Percentiles rank a stretch among this genome's conserved stretches.
phyloP scores from a whole-genome alignment of 1,140 invertebrate species.

The Drosophila cardini region DNA sequence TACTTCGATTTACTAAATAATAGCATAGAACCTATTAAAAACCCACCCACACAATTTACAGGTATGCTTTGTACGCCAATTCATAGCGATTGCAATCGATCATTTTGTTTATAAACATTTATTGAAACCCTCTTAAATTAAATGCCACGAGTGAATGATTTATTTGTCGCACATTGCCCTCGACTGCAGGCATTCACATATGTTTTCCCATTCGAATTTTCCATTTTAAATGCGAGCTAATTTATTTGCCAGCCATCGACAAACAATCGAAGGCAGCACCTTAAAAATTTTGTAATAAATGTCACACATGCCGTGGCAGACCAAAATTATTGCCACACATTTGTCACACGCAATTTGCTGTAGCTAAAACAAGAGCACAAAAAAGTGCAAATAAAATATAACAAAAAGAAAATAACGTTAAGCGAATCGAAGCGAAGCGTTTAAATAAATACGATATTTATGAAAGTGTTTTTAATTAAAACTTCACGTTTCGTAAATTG shows the following conservation, averaged over 20 bases:
- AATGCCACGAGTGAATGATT: slow-evolving; percentile 55
- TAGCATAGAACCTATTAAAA: no score
- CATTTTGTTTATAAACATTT: slow-evolving; percentile 24
- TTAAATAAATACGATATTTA: slow-evolving; percentile 76
- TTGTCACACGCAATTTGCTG: slow-evolving; percentile 65
- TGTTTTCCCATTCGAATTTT: slow-evolving; percentile 58
- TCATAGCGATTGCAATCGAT: background rate
- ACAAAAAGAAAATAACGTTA: slow-evolving; percentile 6
- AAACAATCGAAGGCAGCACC: slow-evolving; percentile 53
- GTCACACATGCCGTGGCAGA: slow-evolving; percentile 67
- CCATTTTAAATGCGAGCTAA: slow-evolving; percentile 73
- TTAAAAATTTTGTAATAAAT: slow-evolving; percentile 79
- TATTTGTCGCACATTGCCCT: slow-evolving; percentile 44
- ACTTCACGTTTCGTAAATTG: slow-evolving; percentile 38
- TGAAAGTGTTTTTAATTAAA: slow-evolving; percentile 81
- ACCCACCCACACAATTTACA: no score
- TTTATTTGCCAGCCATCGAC: slow-evolving; percentile 64
- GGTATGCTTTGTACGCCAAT: background rate
- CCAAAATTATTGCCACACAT: slow-evolving; percentile 76
- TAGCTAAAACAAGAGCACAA: slow-evolving; percentile 48
- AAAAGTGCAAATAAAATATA: slow-evolving; percentile 13
- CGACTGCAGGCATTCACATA: slow-evolving; percentile 42
- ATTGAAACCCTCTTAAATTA: slow-evolving; percentile 41
- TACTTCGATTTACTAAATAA: no score
- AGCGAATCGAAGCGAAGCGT: background rate